Base-by-base conservation (phyloP, 2,113 vertebrate species). In the Lepisosteus oculatus region DNA sequence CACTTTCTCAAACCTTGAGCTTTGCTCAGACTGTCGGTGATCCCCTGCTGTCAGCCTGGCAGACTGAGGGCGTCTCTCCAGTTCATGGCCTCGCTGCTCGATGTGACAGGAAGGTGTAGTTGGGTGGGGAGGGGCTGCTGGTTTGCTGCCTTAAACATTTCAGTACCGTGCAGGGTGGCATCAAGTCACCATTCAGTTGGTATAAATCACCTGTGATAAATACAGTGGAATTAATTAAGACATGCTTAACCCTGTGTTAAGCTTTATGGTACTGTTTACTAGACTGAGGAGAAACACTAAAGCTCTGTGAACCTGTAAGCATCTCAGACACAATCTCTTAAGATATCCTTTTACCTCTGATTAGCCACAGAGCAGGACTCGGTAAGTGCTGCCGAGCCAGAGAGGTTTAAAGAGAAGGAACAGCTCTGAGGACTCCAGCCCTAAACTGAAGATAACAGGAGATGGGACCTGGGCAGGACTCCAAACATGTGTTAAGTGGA, bases 401-500 rank as follows among this genome's bases (percentile, higher is more conserved):
- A 76, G 74, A 74, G 65, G 75, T 67, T 69, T 0, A 64, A 29
- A 1, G 65, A 70, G 81, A 64, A 72, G 65, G 69, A 70, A 7
- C 17, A 7, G 80, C 6, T 75, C 69, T 72, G 79, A 74, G 65
- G 12, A 80, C 83, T 74, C 56, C 3, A 55, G 83, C 70, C 74
- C 43, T 54, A 77, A 5, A 55, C 29, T 78, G 61, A 57, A 3
- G 54, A 73, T 71, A 70, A 51, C 69, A 77, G 75, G 73, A 72
- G 82, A 84, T 86, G 71, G 67, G 72, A 9, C 63, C 82, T 43
- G 86, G 91, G 93, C 90, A 77, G 65, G 0, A 72, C 83, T 90
- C 93, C 90, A 88, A 76, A 80, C 70, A 63, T 68, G 78, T 77
- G 90, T 89, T 90, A 90, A 92, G 90, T 81, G 86, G 88, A 79